These are phyloP conservation scores for Heterotilapia buettikoferi DNA, from an alignment of 2,113 vertebrate genomes.

Conservation along the genomic window DNA sequence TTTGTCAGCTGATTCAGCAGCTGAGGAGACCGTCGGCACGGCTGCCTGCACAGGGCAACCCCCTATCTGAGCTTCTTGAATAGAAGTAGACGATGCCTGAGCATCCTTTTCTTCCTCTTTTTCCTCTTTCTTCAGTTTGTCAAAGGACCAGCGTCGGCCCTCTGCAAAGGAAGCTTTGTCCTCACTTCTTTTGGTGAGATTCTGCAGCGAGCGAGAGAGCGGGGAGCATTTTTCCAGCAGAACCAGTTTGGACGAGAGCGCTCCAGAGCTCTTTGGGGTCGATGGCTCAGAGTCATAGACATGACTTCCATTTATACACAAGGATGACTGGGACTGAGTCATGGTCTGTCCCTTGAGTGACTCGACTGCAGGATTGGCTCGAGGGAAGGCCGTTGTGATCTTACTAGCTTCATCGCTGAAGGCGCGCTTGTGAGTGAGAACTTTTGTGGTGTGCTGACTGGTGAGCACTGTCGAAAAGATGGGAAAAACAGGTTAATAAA, in stretches of 20 bases:
- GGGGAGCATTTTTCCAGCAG: conserved; percentile 72
- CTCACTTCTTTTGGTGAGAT: conserved; percentile 66
- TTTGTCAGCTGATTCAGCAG: conserved; percentile 50
- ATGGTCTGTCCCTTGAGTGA: conserved; percentile 74
- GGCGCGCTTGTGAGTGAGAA: conserved; percentile 85
- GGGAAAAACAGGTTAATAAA: neutral
- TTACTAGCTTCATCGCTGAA: conserved; percentile 86
- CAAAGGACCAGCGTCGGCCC: conserved; percentile 62
- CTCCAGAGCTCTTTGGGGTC: conserved; percentile 30
- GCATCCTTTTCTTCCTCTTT: conserved; percentile 59
- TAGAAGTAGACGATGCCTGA: conserved; percentile 22
- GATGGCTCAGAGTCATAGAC: conserved; percentile 78
- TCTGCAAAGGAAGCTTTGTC: conserved; percentile 57
- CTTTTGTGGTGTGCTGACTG: conserved; percentile 72
- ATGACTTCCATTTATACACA: conserved; percentile 96
- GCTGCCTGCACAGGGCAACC: conserved; percentile 56
- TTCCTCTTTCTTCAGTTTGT: conserved; percentile 72
- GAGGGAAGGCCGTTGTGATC: conserved; percentile 43
- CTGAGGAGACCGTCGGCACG: conserved; percentile 12
- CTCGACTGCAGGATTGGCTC: conserved; percentile 56
- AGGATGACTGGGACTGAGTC: conserved; percentile 78
- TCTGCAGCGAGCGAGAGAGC: conserved; percentile 72
- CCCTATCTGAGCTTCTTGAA: conserved; percentile 48
- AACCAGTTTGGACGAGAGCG: conserved; percentile 58
- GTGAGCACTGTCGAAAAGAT: conserved; percentile 54